Percentiles rank a stretch among this genome's conserved stretches.
Evolutionary conservation across 2,888 invertebrate genomes (phyloP).

Genomic region (Onchidella celtica): DNA sequence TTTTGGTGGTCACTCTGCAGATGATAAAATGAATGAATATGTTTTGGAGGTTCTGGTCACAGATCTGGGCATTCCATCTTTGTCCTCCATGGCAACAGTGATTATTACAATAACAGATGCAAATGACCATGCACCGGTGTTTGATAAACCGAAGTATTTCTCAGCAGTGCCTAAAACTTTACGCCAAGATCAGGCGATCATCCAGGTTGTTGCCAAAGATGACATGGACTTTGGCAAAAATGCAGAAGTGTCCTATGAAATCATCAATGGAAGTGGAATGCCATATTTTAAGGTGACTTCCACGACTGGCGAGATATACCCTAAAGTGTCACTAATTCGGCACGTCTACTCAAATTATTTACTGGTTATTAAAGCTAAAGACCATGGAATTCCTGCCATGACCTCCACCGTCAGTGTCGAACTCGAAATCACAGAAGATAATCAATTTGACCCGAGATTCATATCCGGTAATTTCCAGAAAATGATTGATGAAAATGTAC

Average conservation of each 20-base stretch:
- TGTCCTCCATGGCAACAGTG: conserved; percentile 93
- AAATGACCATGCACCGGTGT: conserved; percentile 94
- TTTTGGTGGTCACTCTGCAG: conserved; percentile 46
- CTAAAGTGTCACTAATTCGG: conserved; percentile 84
- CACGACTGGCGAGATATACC: conserved; percentile 88
- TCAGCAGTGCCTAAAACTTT: conserved; percentile 84
- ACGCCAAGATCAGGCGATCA: conserved; percentile 86
- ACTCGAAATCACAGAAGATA: conserved; percentile 87
- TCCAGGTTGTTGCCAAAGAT: conserved; percentile 83
- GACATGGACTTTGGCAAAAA: conserved; percentile 90
- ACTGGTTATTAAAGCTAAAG: conserved; percentile 88
- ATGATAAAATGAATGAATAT: conserved; percentile 65
- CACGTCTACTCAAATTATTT: conserved; percentile 83
- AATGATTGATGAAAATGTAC: conserved; percentile 94
- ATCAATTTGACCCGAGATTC: conserved; percentile 89
- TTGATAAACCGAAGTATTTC: conserved; percentile 83
- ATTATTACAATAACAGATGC: conserved; percentile 94
- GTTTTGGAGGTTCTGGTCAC: conserved; percentile 87
- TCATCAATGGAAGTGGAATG: conserved; percentile 88
- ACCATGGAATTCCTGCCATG: conserved; percentile 93
- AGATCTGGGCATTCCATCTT: conserved; percentile 96
- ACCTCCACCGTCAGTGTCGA: conserved; percentile 87
- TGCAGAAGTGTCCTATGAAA: conserved; percentile 90
- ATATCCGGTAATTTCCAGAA: conserved; percentile 90
- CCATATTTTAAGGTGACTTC: conserved; percentile 88